Evolutionary conservation across 2,888 invertebrate species (phyloP).

Genomic region (Drosophila buzzatii): DNA sequence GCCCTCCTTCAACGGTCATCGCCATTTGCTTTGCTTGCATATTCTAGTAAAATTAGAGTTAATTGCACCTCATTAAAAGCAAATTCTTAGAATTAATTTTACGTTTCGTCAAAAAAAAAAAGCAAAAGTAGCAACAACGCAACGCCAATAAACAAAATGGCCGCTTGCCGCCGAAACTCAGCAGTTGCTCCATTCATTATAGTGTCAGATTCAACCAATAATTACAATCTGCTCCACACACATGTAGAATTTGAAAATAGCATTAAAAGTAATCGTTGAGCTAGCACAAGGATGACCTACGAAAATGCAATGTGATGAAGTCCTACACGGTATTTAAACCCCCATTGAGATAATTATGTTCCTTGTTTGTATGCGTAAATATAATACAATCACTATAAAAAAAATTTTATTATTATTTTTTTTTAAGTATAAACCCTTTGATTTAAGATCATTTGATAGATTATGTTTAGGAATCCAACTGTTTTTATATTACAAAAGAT

Average conservation of each 20-base stretch:
- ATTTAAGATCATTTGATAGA: not conserved
- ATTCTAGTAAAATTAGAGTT: slow-evolving; percentile 76
- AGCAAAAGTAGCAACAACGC: slow-evolving; percentile 27
- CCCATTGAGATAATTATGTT: slow-evolving; percentile 1
- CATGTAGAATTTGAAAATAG: slow-evolving; percentile 12
- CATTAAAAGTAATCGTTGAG: slow-evolving; percentile 10
- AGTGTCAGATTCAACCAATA: slow-evolving; percentile 61
- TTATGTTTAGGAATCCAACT: not conserved
- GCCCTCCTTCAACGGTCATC: slow-evolving; percentile 37
- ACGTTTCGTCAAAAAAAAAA: slow-evolving; percentile 56
- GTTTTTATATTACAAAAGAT: not conserved
- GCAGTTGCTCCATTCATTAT: slow-evolving; percentile 56
- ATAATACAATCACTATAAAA: not conserved
- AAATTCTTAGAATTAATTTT: slow-evolving; percentile 74
- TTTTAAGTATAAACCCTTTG: not conserved
- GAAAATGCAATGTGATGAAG: not conserved
- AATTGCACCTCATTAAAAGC: slow-evolving; percentile 75
- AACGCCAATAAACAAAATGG: slow-evolving; percentile 68
- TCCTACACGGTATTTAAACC: slow-evolving; percentile 1
- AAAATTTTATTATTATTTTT: no score
- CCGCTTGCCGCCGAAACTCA: slow-evolving; percentile 41
- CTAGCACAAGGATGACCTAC: not conserved
- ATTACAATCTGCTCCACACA: slow-evolving; percentile 53
- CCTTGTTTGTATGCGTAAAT: not conserved
- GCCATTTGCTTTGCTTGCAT: slow-evolving; percentile 71